A percentile compares a stretch with the other conserved stretches of the same genome.
phyloP scores from a whole-genome alignment of 2,113 vertebrate species.

The Thinocorus orbignyianus region DNA sequence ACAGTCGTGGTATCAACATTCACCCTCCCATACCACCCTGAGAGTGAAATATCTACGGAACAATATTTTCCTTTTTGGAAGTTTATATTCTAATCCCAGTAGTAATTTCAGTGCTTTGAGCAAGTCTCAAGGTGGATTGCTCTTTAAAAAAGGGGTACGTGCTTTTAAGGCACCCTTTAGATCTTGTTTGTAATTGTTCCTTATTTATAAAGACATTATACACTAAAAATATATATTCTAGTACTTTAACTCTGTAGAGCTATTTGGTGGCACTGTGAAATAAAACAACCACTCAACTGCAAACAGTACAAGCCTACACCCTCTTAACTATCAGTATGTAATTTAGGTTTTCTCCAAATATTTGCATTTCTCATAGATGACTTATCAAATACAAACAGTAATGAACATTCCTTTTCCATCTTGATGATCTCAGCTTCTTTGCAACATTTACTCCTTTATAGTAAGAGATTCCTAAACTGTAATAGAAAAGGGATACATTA shows the following conservation, averaged over 20 bases:
- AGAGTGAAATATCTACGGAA: neutral
- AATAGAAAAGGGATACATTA: neutral
- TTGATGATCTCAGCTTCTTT: neutral
- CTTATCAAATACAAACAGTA: constrained; percentile 2
- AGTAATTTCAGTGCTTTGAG: neutral
- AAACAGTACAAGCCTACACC: neutral
- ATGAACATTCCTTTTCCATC: neutral
- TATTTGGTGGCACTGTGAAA: neutral
- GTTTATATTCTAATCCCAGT: neutral
- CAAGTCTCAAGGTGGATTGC: neutral
- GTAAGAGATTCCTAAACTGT: neutral
- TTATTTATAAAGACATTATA: neutral
- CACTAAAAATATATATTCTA: neutral
- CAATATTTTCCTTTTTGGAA: neutral
- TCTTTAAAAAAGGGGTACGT: fast-evolving
- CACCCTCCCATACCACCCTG: neutral
- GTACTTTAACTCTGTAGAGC: neutral
- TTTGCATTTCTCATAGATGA: neutral
- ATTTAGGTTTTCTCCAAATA: neutral
- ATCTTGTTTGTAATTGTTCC: neutral
- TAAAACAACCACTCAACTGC: neutral
- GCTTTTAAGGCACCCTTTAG: neutral
- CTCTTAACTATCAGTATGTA: neutral
- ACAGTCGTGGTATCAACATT: neutral
- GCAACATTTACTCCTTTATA: neutral